Percentiles rank a stretch among this genome's conserved stretches.
Evolutionary conservation across 2,888 invertebrate species (phyloP).

Genomic region (Drosophila macrothrix): DNA sequence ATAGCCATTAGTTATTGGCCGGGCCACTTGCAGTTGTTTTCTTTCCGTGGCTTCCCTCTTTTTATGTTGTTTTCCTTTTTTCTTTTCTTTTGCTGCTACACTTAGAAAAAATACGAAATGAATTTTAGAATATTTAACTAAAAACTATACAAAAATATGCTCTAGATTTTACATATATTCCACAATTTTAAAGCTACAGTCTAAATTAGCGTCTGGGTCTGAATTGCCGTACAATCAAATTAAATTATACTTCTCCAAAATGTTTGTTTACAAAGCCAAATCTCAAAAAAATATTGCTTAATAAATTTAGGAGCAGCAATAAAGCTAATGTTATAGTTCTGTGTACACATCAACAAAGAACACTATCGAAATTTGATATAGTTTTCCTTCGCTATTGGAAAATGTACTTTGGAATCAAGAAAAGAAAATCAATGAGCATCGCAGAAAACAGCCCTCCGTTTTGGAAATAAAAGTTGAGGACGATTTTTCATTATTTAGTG

Average conservation of each 20-base stretch:
- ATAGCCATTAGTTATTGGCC: too few species aligned
- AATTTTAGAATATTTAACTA: too few species aligned
- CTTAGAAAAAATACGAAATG: too few species aligned
- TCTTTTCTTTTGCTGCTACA: too few species aligned
- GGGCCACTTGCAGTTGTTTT: too few species aligned
- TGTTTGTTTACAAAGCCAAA: background rate
- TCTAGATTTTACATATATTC: background rate
- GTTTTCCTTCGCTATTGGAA: background rate
- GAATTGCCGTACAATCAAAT: background rate
- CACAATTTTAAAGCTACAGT: too few species aligned
- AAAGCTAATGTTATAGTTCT: background rate
- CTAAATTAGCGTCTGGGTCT: too few species aligned
- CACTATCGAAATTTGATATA: background rate
- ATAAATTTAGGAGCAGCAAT: background rate
- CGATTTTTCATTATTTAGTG: background rate
- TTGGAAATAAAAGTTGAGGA: background rate
- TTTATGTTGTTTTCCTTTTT: too few species aligned
- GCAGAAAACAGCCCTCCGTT: background rate
- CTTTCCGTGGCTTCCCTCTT: too few species aligned
- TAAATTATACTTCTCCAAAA: background rate
- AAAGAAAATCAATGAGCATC: background rate
- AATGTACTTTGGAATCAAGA: background rate
- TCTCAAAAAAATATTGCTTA: background rate
- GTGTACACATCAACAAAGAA: background rate
- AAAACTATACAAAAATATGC: too few species aligned